Evolutionary conservation across 2,888 invertebrate species (phyloP).

Genomic region (Lasioglossum marginatum): DNA sequence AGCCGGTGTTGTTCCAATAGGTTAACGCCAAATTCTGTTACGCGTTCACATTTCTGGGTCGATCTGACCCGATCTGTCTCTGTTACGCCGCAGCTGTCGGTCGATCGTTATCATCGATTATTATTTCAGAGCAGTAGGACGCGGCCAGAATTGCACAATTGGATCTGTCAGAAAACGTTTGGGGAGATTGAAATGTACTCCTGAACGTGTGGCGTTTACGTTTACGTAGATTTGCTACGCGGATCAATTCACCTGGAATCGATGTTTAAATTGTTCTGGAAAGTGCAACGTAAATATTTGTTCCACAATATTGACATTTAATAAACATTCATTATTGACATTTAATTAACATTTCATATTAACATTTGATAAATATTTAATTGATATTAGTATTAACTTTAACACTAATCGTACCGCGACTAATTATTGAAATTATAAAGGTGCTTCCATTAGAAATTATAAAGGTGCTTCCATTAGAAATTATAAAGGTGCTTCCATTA

Average conservation of each 20-base stretch:
- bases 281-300: not conserved
- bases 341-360: too few species aligned
- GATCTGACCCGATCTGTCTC: not conserved
- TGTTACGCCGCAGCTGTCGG: not conserved
- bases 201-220: not conserved
- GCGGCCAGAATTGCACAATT: not conserved
- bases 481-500: too few species aligned
- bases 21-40: not conserved
- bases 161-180: slow-evolving; percentile 6
- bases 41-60: not conserved
- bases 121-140: slow-evolving; percentile 10
- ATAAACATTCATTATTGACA: too few species aligned
- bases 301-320: not conserved
- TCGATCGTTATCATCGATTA: slow-evolving; percentile 5
- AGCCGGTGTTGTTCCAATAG: not conserved
- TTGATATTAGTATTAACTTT: too few species aligned
- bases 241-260: not conserved
- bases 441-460: too few species aligned
- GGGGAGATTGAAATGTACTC: not conserved
- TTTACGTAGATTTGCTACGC: not conserved
- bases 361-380: too few species aligned
- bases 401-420: too few species aligned
- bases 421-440: too few species aligned
- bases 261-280: not conserved
- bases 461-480: too few species aligned